Conservation (phyloP, 2,113 vertebrate genomes). For the Oreochromis spilurus region DNA sequence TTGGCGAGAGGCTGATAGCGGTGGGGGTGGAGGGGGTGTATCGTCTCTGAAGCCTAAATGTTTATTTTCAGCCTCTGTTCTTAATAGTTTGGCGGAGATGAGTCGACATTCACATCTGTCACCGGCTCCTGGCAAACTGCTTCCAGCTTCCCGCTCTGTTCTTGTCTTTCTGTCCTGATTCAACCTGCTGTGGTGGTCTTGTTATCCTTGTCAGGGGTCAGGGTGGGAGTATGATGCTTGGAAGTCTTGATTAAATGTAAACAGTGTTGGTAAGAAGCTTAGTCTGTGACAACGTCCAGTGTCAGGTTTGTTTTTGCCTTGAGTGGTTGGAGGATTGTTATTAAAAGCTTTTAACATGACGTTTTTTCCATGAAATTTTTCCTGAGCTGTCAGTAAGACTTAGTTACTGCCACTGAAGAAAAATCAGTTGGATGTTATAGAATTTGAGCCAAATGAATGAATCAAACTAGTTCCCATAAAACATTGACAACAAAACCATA, state of each 20-base stretch:
- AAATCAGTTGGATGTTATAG: neutral
- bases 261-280: neutral
- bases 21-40: neutral
- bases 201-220: constrained; percentile 10
- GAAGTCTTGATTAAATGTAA: constrained; percentile 45
- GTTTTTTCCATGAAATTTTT: neutral
- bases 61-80: constrained; percentile 52
- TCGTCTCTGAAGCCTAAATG: constrained; percentile 32
- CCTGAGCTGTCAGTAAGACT: neutral
- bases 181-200: neutral
- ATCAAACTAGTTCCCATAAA: neutral
- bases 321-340: neutral
- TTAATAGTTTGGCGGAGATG: constrained; percentile 15
- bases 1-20: constrained; percentile 24
- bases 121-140: neutral
- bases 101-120: constrained; percentile 39
- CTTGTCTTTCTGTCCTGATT: neutral
- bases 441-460: neutral
- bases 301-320: neutral
- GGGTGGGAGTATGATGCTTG: neutral
- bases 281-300: neutral
- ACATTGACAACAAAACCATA: neutral
- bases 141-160: neutral
- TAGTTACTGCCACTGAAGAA: neutral
- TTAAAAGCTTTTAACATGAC: neutral